Evolutionary conservation across 1,140 invertebrate genomes (phyloP), one percentile per base, ranked within the genome.

Genomic region (Manduca sexta): DNA sequence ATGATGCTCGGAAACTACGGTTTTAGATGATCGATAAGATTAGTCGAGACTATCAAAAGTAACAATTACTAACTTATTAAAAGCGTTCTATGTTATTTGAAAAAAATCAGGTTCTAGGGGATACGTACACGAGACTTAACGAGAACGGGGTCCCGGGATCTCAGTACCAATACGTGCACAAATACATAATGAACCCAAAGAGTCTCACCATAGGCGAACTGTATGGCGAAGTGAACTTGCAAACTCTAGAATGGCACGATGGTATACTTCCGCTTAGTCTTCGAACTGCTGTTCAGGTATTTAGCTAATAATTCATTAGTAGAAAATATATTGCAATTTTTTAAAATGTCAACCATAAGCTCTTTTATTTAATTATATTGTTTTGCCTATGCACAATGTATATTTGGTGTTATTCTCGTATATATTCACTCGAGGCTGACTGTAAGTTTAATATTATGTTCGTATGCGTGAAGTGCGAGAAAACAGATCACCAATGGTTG

Each of bases 191-290:
- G 67, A 97, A 97, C 77, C 96, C 96, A 0, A 98, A 97, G 79
- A 92, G 95, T 38, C 90, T 97, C 0, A 94, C 92, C 4, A 93
- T 96, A 66, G 94, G 94, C 17, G 94, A 97, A 83, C 74, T 98
- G 0, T 97, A 97, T 67, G 96, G 96, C 15, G 92, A 94, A 86
- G 92, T 97, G 16, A 94, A 96, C 80, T 79, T 90, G 0, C 90
- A 93, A 16, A 95, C 95, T 0, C 88, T 96, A 49, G 95, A 97
- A 78, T 97, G 95, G 95, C 91, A 91, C 57, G 95, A 98, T 76
- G 95, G 95, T 7, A 84, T 95, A n/a, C 84, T 95, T 33, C 93
- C 92, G 1, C 87, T 91, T 8, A 91, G 91, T 49, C 89, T 94
- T 18, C 87, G 93, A 45, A 89, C 87, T 4, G 91, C 93, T 11